These are phyloP conservation scores for Fragum sueziense DNA, from an alignment of 2,888 invertebrate species.

Conservation along the genomic window DNA sequence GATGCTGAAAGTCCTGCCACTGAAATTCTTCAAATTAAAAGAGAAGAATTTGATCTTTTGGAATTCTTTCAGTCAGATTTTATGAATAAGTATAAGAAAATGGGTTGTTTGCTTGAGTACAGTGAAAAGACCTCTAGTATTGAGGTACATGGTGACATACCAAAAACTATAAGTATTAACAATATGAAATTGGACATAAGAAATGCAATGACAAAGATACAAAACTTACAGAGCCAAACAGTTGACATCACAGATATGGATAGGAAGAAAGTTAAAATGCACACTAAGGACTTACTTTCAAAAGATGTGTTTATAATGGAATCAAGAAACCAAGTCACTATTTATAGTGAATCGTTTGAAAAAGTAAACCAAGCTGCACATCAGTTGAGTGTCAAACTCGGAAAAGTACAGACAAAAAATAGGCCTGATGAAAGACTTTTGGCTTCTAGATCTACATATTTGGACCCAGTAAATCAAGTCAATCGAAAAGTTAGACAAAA, in stretches of 20 bases:
- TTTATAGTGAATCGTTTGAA: not conserved
- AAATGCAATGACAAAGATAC: not conserved
- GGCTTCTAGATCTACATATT: not conserved
- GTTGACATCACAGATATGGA: not conserved
- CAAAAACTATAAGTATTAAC: not conserved
- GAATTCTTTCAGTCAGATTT: not conserved
- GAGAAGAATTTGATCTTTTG: not conserved
- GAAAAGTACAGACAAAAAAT: not conserved
- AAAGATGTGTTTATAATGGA: not conserved
- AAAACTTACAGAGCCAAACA: not conserved
- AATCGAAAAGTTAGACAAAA: not conserved
- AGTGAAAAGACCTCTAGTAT: not conserved
- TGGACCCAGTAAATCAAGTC: not conserved
- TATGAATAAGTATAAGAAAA: not conserved
- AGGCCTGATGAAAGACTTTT: not conserved
- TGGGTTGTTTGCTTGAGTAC: not conserved
- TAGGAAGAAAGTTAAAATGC: not conserved
- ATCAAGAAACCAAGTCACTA: not conserved
- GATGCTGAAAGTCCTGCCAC: too few relatives aligned
- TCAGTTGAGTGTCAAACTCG: not conserved
- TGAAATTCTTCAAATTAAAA: too few relatives aligned
- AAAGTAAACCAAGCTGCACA: not conserved
- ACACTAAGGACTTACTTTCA: not conserved
- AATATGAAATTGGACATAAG: not conserved
- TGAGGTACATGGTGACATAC: not conserved